Evolutionary conservation across 2,113 vertebrate species (phyloP).

Genomic region (Ondatra zibethicus): DNA sequence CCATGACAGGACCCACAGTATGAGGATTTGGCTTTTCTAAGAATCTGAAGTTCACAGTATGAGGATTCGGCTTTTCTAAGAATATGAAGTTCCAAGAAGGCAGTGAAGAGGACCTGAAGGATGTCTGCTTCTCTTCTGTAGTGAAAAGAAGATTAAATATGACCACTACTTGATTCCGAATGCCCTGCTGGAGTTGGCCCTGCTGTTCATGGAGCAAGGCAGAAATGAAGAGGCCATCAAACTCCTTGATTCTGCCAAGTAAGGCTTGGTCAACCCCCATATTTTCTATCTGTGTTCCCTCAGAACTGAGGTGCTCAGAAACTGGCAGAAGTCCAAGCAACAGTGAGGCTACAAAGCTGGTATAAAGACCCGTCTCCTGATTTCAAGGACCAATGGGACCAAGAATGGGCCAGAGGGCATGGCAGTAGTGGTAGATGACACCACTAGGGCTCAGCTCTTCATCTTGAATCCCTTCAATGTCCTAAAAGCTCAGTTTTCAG

Average conservation of each 20-base stretch:
- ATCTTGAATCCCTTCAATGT: background rate
- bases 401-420: background rate
- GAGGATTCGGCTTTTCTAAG: background rate
- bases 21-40: background rate
- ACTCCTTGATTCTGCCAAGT: conserved; percentile 96
- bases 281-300: background rate
- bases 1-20: background rate
- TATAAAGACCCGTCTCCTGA: background rate
- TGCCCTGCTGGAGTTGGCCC: conserved; percentile 94
- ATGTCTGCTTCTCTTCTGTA: conserved; percentile 80
- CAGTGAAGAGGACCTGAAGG: background rate
- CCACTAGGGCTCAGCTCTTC: background rate
- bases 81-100: background rate
- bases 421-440: background rate
- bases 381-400: background rate
- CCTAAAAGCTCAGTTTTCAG: background rate
- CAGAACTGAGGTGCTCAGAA: background rate
- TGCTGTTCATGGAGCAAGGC: conserved; percentile 94
- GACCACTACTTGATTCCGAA: conserved; percentile 98
- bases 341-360: background rate
- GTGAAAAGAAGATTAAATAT: conserved; percentile 96
- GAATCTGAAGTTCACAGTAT: background rate
- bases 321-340: background rate
- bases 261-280: conserved; percentile 76
- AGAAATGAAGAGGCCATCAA: conserved; percentile 93